Evolutionary conservation across 2,797 vertebrate species (phyloP), one percentile per base, ranked within the genome.

Genomic region (Chiroxiphia lanceolata): DNA sequence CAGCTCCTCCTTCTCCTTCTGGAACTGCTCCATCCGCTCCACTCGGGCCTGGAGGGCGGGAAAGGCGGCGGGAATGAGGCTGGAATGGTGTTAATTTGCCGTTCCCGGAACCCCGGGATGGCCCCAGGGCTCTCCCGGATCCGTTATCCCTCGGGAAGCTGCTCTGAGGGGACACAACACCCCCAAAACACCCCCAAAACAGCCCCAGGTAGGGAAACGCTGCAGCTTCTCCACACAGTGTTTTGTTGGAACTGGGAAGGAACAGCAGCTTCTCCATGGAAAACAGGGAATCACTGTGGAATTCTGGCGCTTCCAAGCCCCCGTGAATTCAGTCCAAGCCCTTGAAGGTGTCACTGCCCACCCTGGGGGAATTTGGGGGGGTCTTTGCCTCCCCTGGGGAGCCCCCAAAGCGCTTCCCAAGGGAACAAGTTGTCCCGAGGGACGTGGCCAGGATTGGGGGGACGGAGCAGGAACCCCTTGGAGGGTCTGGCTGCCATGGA

Each of bases 1-100:
- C 93, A 99, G 79, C 29, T 99, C 99, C 10, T 98, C 98, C 2
- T 98, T 98, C 82, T 98, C 98, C 95, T 99, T 98, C 86, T 99
- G 98, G 94, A 99, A 99, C 36, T 97, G 98, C 15, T 98, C 98
- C 98, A 98, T 99, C 11, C 97, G 97, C 87, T 99, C 99, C 89
- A 99, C 95, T 0, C 99, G 98, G 22, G 98, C 97, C 33, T 87
- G 18, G 4, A 14, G 31, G 10, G 0, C 4, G 44, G 36, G 11
- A 60, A 53, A 2, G 8, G 4, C 7, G 1, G 16, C 2, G 2
- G 21, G 53, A 48, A 22, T 9, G 31, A 48, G 2, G 21, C 8
- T 4, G 25, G 12, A 9, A 11, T 17, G 21, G 10, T 17, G 2
- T 23, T 18, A 18, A 4, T 10, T 19, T 29, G 36, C 12, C 27